Evolutionary conservation across 2,113 vertebrate genomes (phyloP), one percentile per base, ranked within the genome.

Genomic region (Nannobrachium achirus): DNA sequence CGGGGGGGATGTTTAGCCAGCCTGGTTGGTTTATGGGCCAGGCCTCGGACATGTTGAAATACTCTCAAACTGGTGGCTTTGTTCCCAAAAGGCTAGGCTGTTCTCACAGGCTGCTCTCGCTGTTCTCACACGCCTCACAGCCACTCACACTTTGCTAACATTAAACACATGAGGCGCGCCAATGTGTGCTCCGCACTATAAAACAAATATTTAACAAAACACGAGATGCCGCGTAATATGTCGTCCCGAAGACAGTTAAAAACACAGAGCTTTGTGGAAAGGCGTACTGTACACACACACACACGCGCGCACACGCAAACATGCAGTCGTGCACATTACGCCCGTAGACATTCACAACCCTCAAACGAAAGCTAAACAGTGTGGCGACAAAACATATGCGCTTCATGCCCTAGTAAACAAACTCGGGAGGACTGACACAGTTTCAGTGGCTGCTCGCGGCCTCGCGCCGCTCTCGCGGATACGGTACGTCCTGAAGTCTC

Each of bases 11-110:
- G 77, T 67, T 81, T 49, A 84, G 79, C 70, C 83, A 71, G 73
- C 69, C 39, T 68, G 70, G 78, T 87, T 68, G 70, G 78, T 87
- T 88, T 89, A 89, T 63, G 74, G 88, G 86, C 78, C 25, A 46
- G 49, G 44, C 51, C 63, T 76, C 73, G 75, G 85, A 82, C 79
- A 86, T 87, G 83, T 82, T 84, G 78, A 88, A 87, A 86, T 83
- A 75, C 72, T 86, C 76, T 69, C 61, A 33, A 88, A 58, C 76
- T 51, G 69, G 62, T 72, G 77, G 63, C 81, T 89, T 91, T 90
- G 85, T 88, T 86, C 82, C 65, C 10, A 61, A 90, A 91, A 90
- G 86, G 87, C 88, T 84, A 90, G 62, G 45, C 78, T 82, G 88
- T 88, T 91, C 89, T 87, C 88, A 91, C 81, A 87, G 76, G n/a